These are phyloP conservation scores for Digitonthophagus gazella DNA, from an alignment of 2,888 invertebrate genomes.

Conservation along the genomic window DNA sequence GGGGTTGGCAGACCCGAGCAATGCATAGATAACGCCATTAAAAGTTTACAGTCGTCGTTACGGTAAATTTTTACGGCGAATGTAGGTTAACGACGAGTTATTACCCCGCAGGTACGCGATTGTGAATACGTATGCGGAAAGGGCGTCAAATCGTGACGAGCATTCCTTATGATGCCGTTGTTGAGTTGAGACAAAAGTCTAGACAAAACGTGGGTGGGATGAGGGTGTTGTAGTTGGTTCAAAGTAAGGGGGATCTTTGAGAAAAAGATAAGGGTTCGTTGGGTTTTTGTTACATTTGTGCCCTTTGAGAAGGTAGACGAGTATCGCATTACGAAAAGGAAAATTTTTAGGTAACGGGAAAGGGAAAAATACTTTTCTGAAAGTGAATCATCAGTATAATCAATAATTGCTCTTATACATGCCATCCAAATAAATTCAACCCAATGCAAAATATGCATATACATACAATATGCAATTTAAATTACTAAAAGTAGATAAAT, in stretches of 20 bases:
- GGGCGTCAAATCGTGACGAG: background rate
- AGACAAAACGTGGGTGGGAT: background rate
- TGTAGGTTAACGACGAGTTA: background rate
- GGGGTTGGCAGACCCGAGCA: background rate
- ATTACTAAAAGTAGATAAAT: no score
- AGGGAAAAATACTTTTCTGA: no score
- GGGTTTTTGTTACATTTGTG: background rate
- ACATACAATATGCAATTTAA: no score
- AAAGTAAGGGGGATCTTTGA: background rate
- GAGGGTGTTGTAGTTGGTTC: background rate
- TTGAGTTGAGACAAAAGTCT: background rate
- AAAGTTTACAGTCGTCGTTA: constrained; percentile 10
- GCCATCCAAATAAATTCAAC: no score
- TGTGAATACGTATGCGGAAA: background rate
- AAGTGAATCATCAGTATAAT: no score
- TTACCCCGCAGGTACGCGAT: no score
- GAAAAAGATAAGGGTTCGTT: background rate
- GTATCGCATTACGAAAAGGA: background rate
- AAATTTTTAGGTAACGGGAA: no score
- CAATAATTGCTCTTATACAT: no score
- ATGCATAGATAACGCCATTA: constrained; percentile 12
- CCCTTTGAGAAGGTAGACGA: background rate
- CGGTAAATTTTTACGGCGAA: background rate
- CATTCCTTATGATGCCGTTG: background rate
- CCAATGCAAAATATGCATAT: no score